Base-by-base conservation (phyloP, 2,888 invertebrate genomes). In the Mythimna vitellina region DNA sequence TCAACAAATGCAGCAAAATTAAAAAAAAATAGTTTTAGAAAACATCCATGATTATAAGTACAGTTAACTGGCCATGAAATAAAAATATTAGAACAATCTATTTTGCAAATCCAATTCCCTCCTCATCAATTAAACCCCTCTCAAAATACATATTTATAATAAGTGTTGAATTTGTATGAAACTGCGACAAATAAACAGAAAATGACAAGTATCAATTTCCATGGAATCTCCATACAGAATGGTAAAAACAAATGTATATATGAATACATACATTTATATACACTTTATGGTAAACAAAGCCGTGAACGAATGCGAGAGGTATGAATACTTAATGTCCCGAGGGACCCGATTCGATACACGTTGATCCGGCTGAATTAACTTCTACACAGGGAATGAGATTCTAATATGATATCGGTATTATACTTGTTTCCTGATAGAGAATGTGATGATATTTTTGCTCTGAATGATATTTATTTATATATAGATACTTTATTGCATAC, bases 311-410 rank as follows among this genome's bases (percentile, higher is more conserved):
- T 65, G 65, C 51, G 67, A 17, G 54, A 57, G 62, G 58, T 70
- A 80, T 80, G 68, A 75, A 83, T 83, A 56, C 25, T 56, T 68
- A 57, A 80, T 75, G 54, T 70, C 80, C 68, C 81, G 0, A 9
- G 65, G 64, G 84, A 75, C 25, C 0, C 7, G 35, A 53, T 46
- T n/a, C 69, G 49, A 83, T 83, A 29, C 22, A 20, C 58, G 63
- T 73, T 65, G 66, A 67, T 56, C 35, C 46, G 20, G 51, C 17
- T 78, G 58, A 66, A 70, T 78, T 64, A 61, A 38, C 58, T 56
- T 80, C 42, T 46, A 61, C 61, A 42, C n/a, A 42, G 14, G 35
- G 29, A 58, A 63, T 58, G 6, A 51, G 57, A 51, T 63, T 54
- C 62, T 38, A 57, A 72, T 75, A 35, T 54, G 9, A 46, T 58